Evolutionary conservation across 2,888 invertebrate species (phyloP).

Genomic region (Spialia ferax): DNA sequence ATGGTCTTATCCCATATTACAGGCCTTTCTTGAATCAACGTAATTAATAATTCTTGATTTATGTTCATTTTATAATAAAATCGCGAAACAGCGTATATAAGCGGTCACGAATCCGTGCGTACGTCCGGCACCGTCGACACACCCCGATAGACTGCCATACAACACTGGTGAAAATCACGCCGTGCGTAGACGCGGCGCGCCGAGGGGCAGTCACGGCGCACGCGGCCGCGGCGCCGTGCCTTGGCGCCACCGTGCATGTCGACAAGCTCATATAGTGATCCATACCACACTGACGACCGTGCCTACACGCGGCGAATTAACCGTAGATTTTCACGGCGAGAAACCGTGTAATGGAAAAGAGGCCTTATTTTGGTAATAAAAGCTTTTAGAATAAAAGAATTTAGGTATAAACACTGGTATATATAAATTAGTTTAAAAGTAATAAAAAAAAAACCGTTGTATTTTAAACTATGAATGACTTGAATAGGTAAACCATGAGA

Average conservation of each 20-base stretch:
- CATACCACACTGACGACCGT: slow-evolving; percentile 48
- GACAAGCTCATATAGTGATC: slow-evolving; percentile 44
- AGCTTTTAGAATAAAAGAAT: too few relatives aligned
- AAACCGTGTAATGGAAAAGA: slow-evolving; percentile 45
- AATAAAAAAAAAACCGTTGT: too few relatives aligned
- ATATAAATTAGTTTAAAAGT: too few relatives aligned
- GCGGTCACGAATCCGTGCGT: slow-evolving; percentile 34
- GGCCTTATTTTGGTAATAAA: too few relatives aligned
- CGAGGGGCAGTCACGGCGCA: slow-evolving; percentile 45
- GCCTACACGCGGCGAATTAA: slow-evolving; percentile 48
- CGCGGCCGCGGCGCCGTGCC: slow-evolving; percentile 46
- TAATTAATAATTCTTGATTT: slow-evolving; percentile 49
- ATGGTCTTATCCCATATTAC: slow-evolving; percentile 43
- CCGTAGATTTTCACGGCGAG: slow-evolving; percentile 47
- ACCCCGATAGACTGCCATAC: slow-evolving; percentile 46
- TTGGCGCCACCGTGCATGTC: slow-evolving; percentile 44
- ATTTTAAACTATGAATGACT: too few relatives aligned
- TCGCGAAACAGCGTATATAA: slow-evolving; percentile 24
- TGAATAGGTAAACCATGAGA: too few relatives aligned
- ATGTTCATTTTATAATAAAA: slow-evolving; percentile 48
- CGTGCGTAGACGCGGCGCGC: slow-evolving; percentile 23
- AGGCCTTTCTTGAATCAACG: slow-evolving; percentile 46
- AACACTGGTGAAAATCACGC: slow-evolving; percentile 30
- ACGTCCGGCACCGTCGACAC: slow-evolving; percentile 48
- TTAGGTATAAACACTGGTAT: too few relatives aligned